Percentiles rank a stretch among this genome's conserved stretches.
These are phyloP conservation scores for Sebastes baramenuke DNA, from an alignment of 2,797 vertebrate species.

Conservation along the genomic window DNA sequence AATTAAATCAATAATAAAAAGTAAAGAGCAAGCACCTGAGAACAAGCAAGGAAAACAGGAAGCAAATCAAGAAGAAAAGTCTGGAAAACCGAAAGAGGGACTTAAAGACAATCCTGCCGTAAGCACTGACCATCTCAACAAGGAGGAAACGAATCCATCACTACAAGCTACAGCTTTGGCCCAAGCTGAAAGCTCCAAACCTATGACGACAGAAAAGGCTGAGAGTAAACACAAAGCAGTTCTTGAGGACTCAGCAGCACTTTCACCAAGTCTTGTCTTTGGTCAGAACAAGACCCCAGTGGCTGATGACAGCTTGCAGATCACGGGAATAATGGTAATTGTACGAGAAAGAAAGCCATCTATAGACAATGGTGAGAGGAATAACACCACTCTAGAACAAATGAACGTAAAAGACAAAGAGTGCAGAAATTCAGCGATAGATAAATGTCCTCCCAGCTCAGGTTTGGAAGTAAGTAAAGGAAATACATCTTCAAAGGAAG, in stretches of 20 bases:
- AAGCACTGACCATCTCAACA: neutral
- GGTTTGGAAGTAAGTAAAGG: slow-evolving; percentile 27
- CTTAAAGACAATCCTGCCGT: neutral
- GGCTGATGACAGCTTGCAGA: slow-evolving; percentile 57
- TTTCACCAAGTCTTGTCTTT: slow-evolving; percentile 23
- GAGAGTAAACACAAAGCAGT: slow-evolving; percentile 18
- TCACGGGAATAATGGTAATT: slow-evolving; percentile 73
- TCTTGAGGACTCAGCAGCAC: slow-evolving; percentile 25
- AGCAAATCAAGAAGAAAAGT: neutral
- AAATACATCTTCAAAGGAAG: slow-evolving; percentile 31
- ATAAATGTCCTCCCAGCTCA: slow-evolving; percentile 9
- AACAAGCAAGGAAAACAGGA: slow-evolving; percentile 19
- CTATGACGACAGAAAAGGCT: slow-evolving; percentile 7
- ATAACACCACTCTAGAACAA: slow-evolving; percentile 23
- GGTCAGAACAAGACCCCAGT: slow-evolving; percentile 28
- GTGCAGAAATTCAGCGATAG: slow-evolving; percentile 18
- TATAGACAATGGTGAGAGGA: neutral
- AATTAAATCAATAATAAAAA: slow-evolving; percentile 20
- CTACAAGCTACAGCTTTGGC: neutral
- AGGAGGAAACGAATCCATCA: slow-evolving; percentile 22
- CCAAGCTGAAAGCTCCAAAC: slow-evolving; percentile 10
- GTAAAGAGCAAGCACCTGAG: slow-evolving; percentile 19
- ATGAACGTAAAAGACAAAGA: slow-evolving; percentile 14
- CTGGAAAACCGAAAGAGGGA: slow-evolving; percentile 28
- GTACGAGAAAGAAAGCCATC: slow-evolving; percentile 57